Conservation (phyloP, 2,888 invertebrate species). For the Leptinotarsa haldemani region DNA sequence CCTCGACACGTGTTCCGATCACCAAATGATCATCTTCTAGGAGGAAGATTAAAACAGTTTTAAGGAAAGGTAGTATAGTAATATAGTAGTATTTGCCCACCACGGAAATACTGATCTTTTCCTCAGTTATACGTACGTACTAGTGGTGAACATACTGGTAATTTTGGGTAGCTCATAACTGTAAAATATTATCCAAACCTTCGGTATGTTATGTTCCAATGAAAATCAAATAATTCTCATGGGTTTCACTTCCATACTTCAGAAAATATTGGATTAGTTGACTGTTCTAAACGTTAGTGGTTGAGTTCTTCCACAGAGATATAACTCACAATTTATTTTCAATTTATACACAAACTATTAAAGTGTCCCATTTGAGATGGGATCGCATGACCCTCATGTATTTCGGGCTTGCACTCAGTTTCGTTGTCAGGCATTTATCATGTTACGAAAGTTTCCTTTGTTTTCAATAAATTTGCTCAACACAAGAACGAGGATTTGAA, state of each 20-base stretch:
- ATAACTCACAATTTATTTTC: conserved; percentile 54
- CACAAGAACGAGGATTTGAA: conserved; percentile 33
- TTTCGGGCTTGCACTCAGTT: conserved; percentile 37
- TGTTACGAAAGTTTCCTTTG: conserved; percentile 43
- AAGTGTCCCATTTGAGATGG: conserved; percentile 51
- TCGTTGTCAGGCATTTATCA: conserved; percentile 41
- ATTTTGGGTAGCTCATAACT: too few relatives aligned
- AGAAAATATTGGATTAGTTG: not conserved
- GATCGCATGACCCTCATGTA: conserved; percentile 50
- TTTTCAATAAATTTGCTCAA: conserved; percentile 39
- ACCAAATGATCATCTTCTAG: too few relatives aligned
- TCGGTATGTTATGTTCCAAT: too few relatives aligned
- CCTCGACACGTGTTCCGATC: too few relatives aligned
- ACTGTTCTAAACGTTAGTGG: conserved; percentile 10
- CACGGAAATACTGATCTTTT: too few relatives aligned
- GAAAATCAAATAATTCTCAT: too few relatives aligned
- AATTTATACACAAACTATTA: conserved; percentile 53
- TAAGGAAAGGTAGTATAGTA: too few relatives aligned
- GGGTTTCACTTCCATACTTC: not conserved
- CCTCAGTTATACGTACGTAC: too few relatives aligned
- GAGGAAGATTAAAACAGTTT: too few relatives aligned
- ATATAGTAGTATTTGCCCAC: too few relatives aligned
- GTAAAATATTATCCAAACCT: too few relatives aligned
- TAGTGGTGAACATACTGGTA: too few relatives aligned
- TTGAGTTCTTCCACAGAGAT: conserved; percentile 19